Evolutionary conservation across 2,888 invertebrate genomes (phyloP).

Genomic region (Hylaea fasciaria): DNA sequence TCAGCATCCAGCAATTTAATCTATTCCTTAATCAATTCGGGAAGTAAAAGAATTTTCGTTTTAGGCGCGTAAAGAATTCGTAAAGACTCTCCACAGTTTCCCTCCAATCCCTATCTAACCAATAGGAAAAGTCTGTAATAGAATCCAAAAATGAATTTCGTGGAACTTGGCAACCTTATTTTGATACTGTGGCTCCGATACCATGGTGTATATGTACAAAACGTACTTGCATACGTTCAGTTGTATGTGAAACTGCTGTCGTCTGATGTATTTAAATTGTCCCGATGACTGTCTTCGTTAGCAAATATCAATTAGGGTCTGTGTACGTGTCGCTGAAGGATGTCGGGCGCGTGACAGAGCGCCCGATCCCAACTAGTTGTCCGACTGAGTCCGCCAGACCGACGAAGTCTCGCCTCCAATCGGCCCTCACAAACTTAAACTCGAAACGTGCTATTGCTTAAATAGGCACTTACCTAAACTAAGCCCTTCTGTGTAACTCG

Average conservation of each 20-base stretch:
- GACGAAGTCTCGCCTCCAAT: slow-evolving; percentile 39
- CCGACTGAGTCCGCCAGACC: slow-evolving; percentile 30
- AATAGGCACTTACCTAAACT: slow-evolving; percentile 73
- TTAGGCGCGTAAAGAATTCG: slow-evolving; percentile 12
- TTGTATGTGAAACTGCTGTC: slow-evolving; percentile 17
- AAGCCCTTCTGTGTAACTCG: slow-evolving; percentile 59
- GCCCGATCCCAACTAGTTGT: slow-evolving; percentile 37
- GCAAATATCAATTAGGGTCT: slow-evolving; percentile 76
- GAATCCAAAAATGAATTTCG: too few relatives aligned
- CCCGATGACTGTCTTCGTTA: slow-evolving; percentile 63
- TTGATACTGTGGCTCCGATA: too few relatives aligned
- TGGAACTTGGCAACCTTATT: too few relatives aligned
- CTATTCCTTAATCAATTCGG: slow-evolving; percentile 39
- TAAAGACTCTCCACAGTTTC: slow-evolving; percentile 6
- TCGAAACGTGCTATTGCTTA: slow-evolving; percentile 79
- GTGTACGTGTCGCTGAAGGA: slow-evolving; percentile 63
- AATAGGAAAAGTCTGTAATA: slow-evolving; percentile 1
- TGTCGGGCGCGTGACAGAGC: slow-evolving; percentile 55
- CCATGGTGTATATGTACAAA: too few relatives aligned
- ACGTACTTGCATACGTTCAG: not conserved
- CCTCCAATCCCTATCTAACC: slow-evolving; percentile 2
- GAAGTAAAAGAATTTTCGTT: slow-evolving; percentile 18
- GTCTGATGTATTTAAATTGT: slow-evolving; percentile 59
- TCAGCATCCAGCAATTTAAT: slow-evolving; percentile 50
- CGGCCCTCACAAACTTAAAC: slow-evolving; percentile 51